phyloP scores from a whole-genome alignment of 2,113 vertebrate species.

The Epinephelus lanceolatus region DNA sequence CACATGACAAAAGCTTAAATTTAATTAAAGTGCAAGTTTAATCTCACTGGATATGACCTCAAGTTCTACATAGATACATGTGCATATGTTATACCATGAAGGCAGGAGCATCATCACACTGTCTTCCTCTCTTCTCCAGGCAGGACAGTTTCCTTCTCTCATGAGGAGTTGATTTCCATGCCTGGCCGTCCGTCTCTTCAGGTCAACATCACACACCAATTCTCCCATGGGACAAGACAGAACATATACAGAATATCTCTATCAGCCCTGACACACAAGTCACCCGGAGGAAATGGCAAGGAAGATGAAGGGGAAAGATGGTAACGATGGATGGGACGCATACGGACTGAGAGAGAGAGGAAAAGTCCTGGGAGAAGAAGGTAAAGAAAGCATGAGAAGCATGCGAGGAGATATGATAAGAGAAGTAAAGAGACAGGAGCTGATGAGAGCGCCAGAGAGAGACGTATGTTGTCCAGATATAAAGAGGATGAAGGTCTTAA shows the following conservation, averaged over 20 bases:
- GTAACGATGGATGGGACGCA: slow-evolving; percentile 32
- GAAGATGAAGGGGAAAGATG: slow-evolving; percentile 22
- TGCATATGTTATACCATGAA: background rate
- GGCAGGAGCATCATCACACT: background rate
- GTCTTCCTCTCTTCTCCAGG: slow-evolving; percentile 9
- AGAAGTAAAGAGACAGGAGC: slow-evolving; percentile 21
- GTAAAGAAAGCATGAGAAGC: slow-evolving; percentile 15
- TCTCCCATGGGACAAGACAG: slow-evolving; percentile 40
- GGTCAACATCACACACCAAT: slow-evolving; percentile 27
- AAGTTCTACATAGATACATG: background rate
- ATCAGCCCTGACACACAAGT: slow-evolving; percentile 62
- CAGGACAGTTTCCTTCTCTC: slow-evolving; percentile 10
- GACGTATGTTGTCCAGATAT: background rate
- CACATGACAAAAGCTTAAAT: background rate
- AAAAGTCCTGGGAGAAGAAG: slow-evolving; percentile 15
- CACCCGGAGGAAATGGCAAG: slow-evolving; percentile 27
- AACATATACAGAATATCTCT: slow-evolving; percentile 58
- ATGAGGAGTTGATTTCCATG: slow-evolving; percentile 5
- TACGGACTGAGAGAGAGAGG: background rate
- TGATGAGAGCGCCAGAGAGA: slow-evolving; percentile 4
- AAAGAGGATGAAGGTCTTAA: background rate
- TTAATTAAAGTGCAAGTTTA: background rate
- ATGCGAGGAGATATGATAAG: slow-evolving; percentile 9
- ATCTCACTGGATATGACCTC: background rate
- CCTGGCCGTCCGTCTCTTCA: slow-evolving; percentile 22